Evolutionary conservation across 2,797 vertebrate genomes (phyloP).

Genomic region (Spinus olivaceus): DNA sequence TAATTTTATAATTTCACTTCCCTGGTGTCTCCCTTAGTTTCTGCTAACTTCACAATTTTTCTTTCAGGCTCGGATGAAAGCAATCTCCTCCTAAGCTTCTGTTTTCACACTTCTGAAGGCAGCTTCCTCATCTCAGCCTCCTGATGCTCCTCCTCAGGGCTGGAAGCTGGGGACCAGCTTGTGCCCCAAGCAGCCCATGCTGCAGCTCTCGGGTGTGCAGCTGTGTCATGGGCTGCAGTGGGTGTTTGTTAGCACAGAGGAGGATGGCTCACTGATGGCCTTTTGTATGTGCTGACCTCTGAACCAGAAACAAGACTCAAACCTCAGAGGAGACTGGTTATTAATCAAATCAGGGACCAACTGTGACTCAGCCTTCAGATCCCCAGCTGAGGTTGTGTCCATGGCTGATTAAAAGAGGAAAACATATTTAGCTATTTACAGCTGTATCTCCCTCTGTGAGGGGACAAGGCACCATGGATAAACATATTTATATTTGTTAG

Average conservation of each 20-base stretch:
- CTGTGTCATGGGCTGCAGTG: background rate
- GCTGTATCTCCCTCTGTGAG: slow-evolving; percentile 3
- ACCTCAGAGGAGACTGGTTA: background rate
- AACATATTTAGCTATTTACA: slow-evolving; percentile 26
- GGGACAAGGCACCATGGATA: slow-evolving; percentile 1
- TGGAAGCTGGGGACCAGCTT: background rate
- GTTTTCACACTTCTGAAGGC: slow-evolving; percentile 50
- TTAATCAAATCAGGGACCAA: slow-evolving; percentile 28
- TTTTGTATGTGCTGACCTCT: background rate
- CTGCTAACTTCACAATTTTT: slow-evolving; percentile 59
- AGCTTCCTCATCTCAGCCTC: slow-evolving; percentile 29
- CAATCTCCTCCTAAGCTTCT: slow-evolving; percentile 31
- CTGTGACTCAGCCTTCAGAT: background rate
- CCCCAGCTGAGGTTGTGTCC: slow-evolving; percentile 21
- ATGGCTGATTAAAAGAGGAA: slow-evolving; percentile 9
- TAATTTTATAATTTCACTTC: slow-evolving; percentile 60
- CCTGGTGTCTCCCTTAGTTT: slow-evolving; percentile 52
- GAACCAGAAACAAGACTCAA: background rate
- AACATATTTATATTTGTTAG: slow-evolving; percentile 50
- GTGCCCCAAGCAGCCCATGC: background rate
- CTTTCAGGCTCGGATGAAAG: slow-evolving; percentile 49
- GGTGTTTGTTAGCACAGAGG: background rate
- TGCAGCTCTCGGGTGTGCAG: background rate
- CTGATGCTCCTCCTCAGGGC: slow-evolving; percentile 1
- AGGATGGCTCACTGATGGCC: background rate